A percentile compares a stretch with the other conserved stretches of the same genome.
phyloP scores from a whole-genome alignment of 2,888 invertebrate genomes.

The Camptogramma bilineatum region DNA sequence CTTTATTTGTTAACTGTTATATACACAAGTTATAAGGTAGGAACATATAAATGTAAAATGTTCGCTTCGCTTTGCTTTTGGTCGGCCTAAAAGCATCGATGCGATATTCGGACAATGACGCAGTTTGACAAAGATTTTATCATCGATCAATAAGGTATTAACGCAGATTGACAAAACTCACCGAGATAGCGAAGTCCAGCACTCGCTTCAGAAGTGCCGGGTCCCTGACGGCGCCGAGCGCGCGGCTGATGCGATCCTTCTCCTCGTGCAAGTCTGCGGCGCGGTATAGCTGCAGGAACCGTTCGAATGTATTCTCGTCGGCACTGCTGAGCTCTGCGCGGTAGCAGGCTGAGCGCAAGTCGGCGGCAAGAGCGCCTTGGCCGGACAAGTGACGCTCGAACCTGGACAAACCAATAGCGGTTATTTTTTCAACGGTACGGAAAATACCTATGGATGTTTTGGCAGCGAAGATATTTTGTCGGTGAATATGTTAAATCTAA shows the following conservation, averaged over 20 bases:
- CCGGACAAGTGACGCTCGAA: conserved; percentile 89
- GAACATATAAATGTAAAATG: too few relatives aligned
- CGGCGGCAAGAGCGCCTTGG: conserved; percentile 89
- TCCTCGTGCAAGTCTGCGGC: conserved; percentile 96
- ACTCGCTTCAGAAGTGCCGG: conserved; percentile 89
- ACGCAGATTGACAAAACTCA: conserved; percentile 81
- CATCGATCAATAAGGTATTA: background rate
- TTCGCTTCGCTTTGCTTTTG: too few relatives aligned
- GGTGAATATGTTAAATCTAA: too few relatives aligned
- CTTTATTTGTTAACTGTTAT: too few relatives aligned
- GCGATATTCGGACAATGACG: too few relatives aligned
- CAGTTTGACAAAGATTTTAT: too few relatives aligned
- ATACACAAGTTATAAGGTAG: too few relatives aligned
- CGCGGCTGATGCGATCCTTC: conserved; percentile 94
- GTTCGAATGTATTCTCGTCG: conserved; percentile 89
- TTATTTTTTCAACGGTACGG: background rate
- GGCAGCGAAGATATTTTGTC: too few relatives aligned
- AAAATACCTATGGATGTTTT: too few relatives aligned
- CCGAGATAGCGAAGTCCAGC: conserved; percentile 93
- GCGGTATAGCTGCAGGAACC: conserved; percentile 92
- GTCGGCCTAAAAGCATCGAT: too few relatives aligned
- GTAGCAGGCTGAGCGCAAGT: conserved; percentile 94
- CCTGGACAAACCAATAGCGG: conserved; percentile 51
- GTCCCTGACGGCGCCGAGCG: conserved; percentile 92
- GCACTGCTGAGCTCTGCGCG: conserved; percentile 91